Base-by-base conservation (phyloP, 2,888 invertebrate species). In the Plemyria rubiginata region DNA sequence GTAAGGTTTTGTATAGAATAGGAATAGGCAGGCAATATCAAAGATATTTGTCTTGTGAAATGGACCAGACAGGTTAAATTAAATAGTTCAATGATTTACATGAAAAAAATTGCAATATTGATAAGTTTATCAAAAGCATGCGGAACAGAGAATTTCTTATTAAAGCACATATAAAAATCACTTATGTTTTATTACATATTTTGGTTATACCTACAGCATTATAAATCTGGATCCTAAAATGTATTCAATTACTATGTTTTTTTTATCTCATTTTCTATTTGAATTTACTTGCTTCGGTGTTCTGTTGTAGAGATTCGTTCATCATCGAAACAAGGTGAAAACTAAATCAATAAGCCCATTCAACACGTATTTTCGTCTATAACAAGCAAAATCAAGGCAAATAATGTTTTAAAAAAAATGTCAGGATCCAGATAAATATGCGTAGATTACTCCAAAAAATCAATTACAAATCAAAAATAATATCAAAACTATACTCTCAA, bases 401-500 rank as follows among this genome's bases (percentile, higher is more conserved):
- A 49, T n/a, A 29, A n/a, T 22, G 7, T 9, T 6, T 13, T 29
- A 13, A 29, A 29, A 13, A 29, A 29, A 12, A 41, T 29, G 5
- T 76, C 66, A 70, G 71, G 72, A 77, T 76, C 79, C 75, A 77
- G 73, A 76, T 79, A 72, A 69, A 70, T 66, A 76, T 70, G 70
- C 38, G 46, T 22, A 49, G 22, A 48, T 41, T 36, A 54, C 59
- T 36, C 41, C 7, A 54, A 38, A 55, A 16, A 65, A 32, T 15
- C 13, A 49, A 48, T 38, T 46, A 45, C 41, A 22, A 5, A 49
- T 38, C 9, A 57, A 50, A 51, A 29, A 52, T 48, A 49, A 56
- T 53, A 70, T 53, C 40, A 65, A 70, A 76, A 68, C 66, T 72
- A 76, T 79, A 82, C 81, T 79, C 76, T 79, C 80, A 82, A 80